Conservation (phyloP, 2,113 vertebrate genomes). For the Xenopus laevis region DNA sequence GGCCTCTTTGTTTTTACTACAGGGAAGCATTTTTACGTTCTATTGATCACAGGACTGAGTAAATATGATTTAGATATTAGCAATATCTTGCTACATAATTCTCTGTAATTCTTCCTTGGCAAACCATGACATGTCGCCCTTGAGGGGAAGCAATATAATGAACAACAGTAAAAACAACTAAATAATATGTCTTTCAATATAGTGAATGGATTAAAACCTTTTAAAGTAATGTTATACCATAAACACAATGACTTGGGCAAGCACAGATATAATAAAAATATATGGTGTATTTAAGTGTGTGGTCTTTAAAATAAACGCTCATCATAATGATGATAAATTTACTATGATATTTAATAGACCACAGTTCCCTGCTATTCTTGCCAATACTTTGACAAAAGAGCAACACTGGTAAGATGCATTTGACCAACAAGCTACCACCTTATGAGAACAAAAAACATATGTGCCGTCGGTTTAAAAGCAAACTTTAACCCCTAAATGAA, state of each 20-base stretch:
- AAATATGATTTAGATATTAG: slow-evolving; percentile 1
- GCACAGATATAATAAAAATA: background rate
- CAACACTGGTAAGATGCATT: background rate
- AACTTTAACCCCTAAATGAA: too few species aligned
- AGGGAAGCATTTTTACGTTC: background rate
- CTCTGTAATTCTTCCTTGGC: background rate
- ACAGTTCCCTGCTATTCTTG: background rate
- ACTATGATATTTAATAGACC: background rate
- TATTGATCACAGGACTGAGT: background rate
- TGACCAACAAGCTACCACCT: too few species aligned
- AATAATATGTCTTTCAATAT: slow-evolving; percentile 5
- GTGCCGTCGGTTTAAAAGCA: too few species aligned
- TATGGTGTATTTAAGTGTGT: background rate
- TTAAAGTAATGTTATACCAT: background rate
- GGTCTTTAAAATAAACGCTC: too few species aligned
- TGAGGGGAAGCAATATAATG: background rate
- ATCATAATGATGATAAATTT: background rate
- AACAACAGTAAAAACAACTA: background rate
- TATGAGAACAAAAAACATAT: too few species aligned
- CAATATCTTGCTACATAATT: background rate
- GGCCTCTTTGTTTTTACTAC: background rate
- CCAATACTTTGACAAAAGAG: background rate
- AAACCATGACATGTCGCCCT: background rate
- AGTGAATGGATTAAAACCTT: background rate
- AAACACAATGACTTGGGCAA: background rate